These are phyloP conservation scores for Oncorhynchus nerka DNA, from an alignment of 2,113 vertebrate species.

Conservation along the genomic window DNA sequence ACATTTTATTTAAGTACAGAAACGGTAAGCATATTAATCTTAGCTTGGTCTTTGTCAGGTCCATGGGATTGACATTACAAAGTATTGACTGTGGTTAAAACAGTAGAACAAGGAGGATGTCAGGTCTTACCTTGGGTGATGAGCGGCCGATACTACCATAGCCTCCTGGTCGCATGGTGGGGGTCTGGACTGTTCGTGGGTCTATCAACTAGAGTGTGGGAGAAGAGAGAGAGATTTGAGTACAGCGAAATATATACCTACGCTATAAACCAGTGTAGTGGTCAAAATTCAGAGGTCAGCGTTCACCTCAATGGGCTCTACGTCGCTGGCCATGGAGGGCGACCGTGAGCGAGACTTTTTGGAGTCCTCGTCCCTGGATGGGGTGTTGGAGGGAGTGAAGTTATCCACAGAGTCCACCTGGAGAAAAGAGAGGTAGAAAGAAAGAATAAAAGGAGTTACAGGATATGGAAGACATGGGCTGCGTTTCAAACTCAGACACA, in stretches of 20 bases:
- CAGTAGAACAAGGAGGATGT: neutral
- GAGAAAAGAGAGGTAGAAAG: neutral
- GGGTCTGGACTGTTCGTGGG: constrained; percentile 83
- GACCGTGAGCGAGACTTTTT: constrained; percentile 87
- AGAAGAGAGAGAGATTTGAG: constrained; percentile 3
- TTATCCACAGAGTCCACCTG: constrained; percentile 91
- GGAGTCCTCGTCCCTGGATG: constrained; percentile 82
- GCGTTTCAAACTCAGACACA: too few species aligned
- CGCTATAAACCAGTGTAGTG: neutral
- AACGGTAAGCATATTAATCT: too few species aligned
- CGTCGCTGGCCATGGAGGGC: constrained; percentile 87
- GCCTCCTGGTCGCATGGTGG: constrained; percentile 83
- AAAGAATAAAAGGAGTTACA: neutral
- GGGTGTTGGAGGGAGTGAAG: constrained; percentile 88
- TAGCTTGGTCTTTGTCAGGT: neutral
- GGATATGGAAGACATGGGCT: too few species aligned
- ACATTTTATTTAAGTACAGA: too few species aligned
- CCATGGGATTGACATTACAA: neutral
- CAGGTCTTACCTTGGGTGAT: constrained; percentile 78
- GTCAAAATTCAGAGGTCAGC: neutral
- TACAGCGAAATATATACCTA: too few species aligned
- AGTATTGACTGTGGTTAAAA: neutral
- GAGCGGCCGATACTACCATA: constrained; percentile 85
- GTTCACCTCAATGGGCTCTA: constrained; percentile 88
- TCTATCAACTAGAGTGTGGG: constrained; percentile 78